phyloP scores from a whole-genome alignment of 2,113 vertebrate genomes.

The Corythaixoides concolor region DNA sequence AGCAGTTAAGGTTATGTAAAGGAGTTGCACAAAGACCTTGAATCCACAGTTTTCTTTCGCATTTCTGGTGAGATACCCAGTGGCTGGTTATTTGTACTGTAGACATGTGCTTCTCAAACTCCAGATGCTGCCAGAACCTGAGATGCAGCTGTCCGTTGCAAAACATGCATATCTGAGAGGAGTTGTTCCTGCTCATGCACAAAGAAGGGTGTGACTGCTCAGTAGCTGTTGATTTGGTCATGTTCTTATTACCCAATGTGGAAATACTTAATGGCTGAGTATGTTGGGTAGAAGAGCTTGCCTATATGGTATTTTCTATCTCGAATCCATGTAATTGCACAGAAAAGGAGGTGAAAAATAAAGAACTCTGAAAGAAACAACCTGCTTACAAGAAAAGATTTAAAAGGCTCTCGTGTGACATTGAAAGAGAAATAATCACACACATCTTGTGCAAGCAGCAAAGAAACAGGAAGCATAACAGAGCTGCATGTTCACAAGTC shows the following conservation, averaged over 20 bases:
- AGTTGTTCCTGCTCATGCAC: neutral
- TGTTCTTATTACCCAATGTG: neutral
- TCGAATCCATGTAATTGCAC: neutral
- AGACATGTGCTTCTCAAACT: neutral
- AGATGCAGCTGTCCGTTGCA: neutral
- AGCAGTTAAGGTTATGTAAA: neutral
- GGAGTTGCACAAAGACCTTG: neutral
- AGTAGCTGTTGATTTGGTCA: neutral
- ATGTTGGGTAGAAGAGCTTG: neutral
- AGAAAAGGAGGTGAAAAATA: neutral
- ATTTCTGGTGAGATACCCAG: neutral
- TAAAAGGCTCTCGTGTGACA: neutral
- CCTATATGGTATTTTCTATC: neutral
- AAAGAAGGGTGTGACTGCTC: neutral
- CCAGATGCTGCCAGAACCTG: neutral
- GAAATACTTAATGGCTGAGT: neutral
- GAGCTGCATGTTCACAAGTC: neutral
- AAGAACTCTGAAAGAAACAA: neutral
- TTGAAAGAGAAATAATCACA: neutral
- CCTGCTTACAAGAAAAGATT: neutral
- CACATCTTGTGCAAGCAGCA: neutral
- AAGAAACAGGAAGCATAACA: neutral
- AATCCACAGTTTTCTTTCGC: neutral
- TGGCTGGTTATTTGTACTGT: neutral
- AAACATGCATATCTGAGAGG: neutral